phyloP scores from a whole-genome alignment of 2,888 invertebrate genomes.

The Andrena hattorfiana region DNA sequence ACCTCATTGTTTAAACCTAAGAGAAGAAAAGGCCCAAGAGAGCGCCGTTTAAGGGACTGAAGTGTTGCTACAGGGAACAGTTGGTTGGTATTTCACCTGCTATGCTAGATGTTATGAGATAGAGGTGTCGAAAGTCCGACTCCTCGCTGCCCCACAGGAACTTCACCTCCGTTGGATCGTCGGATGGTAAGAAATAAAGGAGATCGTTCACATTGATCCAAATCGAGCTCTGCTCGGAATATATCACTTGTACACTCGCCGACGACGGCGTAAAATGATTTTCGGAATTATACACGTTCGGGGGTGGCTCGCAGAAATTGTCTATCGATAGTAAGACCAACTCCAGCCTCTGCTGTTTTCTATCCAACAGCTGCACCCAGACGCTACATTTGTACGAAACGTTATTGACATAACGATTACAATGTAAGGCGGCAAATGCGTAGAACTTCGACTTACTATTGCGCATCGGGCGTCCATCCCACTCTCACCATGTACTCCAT shows the following conservation, averaged over 20 bases:
- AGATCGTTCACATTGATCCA: slow-evolving; percentile 98
- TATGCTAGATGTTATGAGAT: slow-evolving; percentile 89
- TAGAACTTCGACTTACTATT: slow-evolving; percentile 89
- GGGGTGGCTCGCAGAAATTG: slow-evolving; percentile 89
- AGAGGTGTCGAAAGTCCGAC: slow-evolving; percentile 95
- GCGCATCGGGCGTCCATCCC: slow-evolving; percentile 97
- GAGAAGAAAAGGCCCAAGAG: too few relatives aligned
- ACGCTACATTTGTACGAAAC: slow-evolving; percentile 87
- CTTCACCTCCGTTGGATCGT: slow-evolving; percentile 85
- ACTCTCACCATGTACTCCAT: slow-evolving; percentile 97
- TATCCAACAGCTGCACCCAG: slow-evolving; percentile 96
- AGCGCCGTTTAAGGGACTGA: not conserved
- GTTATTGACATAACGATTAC: not conserved
- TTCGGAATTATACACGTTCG: slow-evolving; percentile 85
- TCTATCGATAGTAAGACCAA: slow-evolving; percentile 93
- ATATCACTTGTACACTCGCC: slow-evolving; percentile 87
- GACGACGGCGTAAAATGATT: slow-evolving; percentile 83
- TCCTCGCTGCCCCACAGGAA: slow-evolving; percentile 98
- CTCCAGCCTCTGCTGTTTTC: slow-evolving; percentile 94
- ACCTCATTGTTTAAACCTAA: slow-evolving; percentile 86
- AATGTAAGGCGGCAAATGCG: not conserved
- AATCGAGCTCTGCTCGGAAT: slow-evolving; percentile 89
- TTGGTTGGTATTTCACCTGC: slow-evolving; percentile 72
- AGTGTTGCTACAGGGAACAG: not conserved
- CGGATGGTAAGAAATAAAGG: slow-evolving; percentile 91